Percentiles rank a stretch among this genome's conserved stretches.
phyloP scores from a whole-genome alignment of 2,113 vertebrate genomes.

The Sceloporus undulatus region DNA sequence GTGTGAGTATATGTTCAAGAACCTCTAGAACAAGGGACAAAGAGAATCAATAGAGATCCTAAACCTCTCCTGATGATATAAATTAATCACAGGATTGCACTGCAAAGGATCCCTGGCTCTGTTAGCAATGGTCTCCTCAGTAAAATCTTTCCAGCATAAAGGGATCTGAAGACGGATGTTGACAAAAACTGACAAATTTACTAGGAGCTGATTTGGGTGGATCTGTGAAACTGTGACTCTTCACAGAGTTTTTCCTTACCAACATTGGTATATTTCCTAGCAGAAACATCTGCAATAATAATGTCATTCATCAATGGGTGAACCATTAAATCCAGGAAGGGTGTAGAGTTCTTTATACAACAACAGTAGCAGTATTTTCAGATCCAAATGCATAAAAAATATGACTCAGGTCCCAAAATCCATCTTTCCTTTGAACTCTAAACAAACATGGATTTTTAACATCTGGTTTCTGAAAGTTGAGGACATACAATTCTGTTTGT shows the following conservation, averaged over 20 bases:
- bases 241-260: not conserved
- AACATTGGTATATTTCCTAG: not conserved
- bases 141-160: not conserved
- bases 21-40: not conserved
- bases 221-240: not conserved
- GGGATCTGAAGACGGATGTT: not conserved
- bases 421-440: not conserved
- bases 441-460: slow-evolving; percentile 6
- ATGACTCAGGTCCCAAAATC: not conserved
- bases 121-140: not conserved
- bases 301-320: not conserved
- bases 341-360: slow-evolving; percentile 5
- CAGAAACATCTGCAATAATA: slow-evolving; percentile 18
- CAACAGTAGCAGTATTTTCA: not conserved
- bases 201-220: not conserved
- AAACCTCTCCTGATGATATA: not conserved
- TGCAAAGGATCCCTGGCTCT: not conserved
- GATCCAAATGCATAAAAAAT: slow-evolving; percentile 4
- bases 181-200: not conserved
- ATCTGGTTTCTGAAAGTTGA: slow-evolving; percentile 7
- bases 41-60: not conserved
- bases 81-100: not conserved
- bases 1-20: too few species aligned
- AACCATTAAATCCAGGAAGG: slow-evolving; percentile 5
- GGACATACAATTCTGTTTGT: not conserved